Conservation (phyloP, 2,888 invertebrate species). For the Scaptomyza tumidula region DNA sequence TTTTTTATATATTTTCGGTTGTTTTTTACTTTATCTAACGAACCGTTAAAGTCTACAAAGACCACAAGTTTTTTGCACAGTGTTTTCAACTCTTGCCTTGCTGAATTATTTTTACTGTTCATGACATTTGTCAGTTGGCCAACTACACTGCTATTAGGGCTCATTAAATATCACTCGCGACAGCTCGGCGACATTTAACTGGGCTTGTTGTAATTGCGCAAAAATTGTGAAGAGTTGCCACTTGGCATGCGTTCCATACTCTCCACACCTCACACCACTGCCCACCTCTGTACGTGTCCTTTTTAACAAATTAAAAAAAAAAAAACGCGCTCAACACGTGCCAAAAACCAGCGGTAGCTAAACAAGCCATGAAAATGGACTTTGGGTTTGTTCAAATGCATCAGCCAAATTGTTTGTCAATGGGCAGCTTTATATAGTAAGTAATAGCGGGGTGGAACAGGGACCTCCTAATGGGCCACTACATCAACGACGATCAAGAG, state of each 20-base stretch:
- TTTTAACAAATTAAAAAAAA: conserved; percentile 71
- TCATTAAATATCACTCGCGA: conserved; percentile 57
- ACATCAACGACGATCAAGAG: conserved; percentile 11
- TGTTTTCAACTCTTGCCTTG: neutral
- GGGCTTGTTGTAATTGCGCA: conserved; percentile 64
- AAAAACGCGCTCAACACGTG: conserved; percentile 42
- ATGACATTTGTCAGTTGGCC: conserved; percentile 36
- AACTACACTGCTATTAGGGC: conserved; percentile 53
- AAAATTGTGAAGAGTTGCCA: conserved; percentile 43
- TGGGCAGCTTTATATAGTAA: conserved; percentile 31
- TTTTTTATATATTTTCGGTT: too few species aligned
- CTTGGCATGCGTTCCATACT: conserved; percentile 34
- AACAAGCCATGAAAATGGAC: conserved; percentile 39
- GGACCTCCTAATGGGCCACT: conserved; percentile 45
- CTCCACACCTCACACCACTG: neutral
- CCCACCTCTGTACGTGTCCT: conserved; percentile 53
- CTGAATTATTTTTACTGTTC: conserved; percentile 6
- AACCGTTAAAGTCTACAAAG: too few species aligned
- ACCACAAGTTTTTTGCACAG: neutral
- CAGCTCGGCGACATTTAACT: conserved; percentile 55
- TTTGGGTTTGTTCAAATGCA: conserved; percentile 52
- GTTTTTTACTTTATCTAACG: too few species aligned
- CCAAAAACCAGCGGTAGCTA: conserved; percentile 25
- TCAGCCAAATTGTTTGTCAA: conserved; percentile 69
- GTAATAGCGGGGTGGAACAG: too few species aligned